Base-by-base conservation (phyloP, 2,113 vertebrate species). In the Grallaria varia region DNA sequence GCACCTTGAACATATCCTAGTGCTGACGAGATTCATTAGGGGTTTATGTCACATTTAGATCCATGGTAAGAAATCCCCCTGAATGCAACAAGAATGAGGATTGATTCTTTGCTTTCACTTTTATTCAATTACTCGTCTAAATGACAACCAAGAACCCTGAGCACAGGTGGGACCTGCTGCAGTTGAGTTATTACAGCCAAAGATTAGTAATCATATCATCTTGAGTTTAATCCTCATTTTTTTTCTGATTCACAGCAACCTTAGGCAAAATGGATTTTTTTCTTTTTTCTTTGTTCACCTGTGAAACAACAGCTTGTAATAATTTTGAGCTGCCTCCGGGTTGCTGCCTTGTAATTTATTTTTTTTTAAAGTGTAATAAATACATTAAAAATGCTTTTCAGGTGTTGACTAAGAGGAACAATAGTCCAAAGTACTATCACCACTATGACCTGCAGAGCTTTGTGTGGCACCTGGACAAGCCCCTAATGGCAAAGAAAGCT, bases 171-270 rank as follows among this genome's bases (percentile, higher is more conserved):
- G 42, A 83, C 53, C 42, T 53, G 72, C 45, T 91, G 56, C 56
- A 84, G 68, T 86, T 84, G 49, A 87, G 68, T 86, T 86, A 88
- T 86, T 93, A 89, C 92, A 96, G 60, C 39, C 73, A 68, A 80
- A 96, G 76, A 93, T 86, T 93, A 95, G 52, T 13, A 90, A 52
- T 59, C 24, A 17, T 59, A 86, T 92, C 60, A 63, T 72, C 82
- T 86, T 88, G 72, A 83, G 92, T 83, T 90, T 96, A 95, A 96
- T 93, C 82, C 84, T 82, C 19, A 6, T 83, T 94, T 79, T 66
- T 84, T 37, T 82, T 8, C 42, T 53, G 33, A 16, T 77, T 85
- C 68, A 67, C 24, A 69, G 53, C 73, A 85, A 93, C 90, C 71
- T 85, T 56, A 88, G 93, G 87, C 79, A 96, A 92, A 63, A 86